phyloP scores from a whole-genome alignment of 1,140 invertebrate genomes.

The Nylanderia fulva region DNA sequence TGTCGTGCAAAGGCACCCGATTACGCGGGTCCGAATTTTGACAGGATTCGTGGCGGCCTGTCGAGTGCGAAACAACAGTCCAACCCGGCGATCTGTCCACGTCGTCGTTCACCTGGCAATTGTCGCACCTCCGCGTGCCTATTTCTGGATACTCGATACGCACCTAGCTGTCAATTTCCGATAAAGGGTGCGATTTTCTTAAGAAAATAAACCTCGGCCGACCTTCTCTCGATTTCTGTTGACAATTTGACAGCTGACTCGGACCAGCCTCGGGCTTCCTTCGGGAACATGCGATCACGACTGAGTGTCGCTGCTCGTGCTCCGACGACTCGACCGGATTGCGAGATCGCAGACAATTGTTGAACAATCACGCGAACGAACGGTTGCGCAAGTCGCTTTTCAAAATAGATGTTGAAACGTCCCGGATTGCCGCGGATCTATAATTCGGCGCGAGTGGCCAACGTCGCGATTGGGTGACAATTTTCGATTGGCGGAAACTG shows the following conservation, averaged over 20 bases:
- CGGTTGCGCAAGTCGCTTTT: conserved; percentile 13
- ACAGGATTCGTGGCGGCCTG: background rate
- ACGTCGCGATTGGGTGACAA: background rate
- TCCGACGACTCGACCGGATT: background rate
- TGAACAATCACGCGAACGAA: conserved; percentile 27
- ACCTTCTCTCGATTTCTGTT: too few species aligned
- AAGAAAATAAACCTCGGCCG: too few species aligned
- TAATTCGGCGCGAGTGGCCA: background rate
- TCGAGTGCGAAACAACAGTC: background rate
- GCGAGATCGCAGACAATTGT: background rate
- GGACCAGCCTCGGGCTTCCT: background rate
- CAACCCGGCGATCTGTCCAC: background rate
- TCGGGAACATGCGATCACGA: background rate
- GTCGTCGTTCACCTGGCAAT: background rate
- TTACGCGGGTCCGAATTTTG: conserved; percentile 25
- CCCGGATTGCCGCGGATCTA: background rate
- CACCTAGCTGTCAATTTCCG: background rate
- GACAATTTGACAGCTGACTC: too few species aligned
- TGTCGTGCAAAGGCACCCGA: conserved; percentile 50
- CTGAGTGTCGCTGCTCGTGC: too few species aligned
- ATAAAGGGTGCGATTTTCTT: background rate
- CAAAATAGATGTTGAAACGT: conserved; percentile 1
- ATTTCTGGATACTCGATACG: background rate
- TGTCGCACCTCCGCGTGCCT: background rate
- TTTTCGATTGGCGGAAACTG: background rate